Conservation (phyloP, 2,797 vertebrate species). For the Urocyon cinereoargenteus region DNA sequence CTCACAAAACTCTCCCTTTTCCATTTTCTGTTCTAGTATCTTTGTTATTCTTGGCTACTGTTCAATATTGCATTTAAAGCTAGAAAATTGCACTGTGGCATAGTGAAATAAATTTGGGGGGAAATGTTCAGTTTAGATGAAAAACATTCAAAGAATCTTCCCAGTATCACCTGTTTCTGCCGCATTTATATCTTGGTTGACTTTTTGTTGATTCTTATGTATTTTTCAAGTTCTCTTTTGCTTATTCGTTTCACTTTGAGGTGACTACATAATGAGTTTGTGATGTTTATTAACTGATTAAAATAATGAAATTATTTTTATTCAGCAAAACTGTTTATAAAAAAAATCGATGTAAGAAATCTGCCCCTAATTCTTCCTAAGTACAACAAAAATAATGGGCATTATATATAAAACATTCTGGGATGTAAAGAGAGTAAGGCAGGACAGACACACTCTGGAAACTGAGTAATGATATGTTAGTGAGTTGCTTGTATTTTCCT, state of each 20-base stretch:
- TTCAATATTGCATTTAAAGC: background rate
- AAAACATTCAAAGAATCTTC: background rate
- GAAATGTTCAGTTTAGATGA: background rate
- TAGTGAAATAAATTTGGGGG: background rate
- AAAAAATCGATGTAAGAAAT: background rate
- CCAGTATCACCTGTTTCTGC: background rate
- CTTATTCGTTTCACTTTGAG: background rate
- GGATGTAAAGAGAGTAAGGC: background rate
- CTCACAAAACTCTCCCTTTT: background rate
- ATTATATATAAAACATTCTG: background rate
- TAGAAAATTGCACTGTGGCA: background rate
- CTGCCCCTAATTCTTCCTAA: background rate
- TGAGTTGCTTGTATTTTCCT: background rate
- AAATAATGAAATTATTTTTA: constrained; percentile 4
- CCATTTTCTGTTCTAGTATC: background rate
- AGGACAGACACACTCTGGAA: background rate
- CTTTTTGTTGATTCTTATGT: background rate
- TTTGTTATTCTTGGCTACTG: background rate
- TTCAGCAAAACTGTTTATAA: background rate
- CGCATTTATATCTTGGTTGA: background rate
- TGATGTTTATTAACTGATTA: background rate
- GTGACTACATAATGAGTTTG: background rate
- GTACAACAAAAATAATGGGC: background rate
- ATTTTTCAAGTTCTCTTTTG: background rate
- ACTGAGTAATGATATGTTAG: background rate